Base-by-base conservation (phyloP, 2,113 vertebrate species). In the Leptobrachium leishanense region DNA sequence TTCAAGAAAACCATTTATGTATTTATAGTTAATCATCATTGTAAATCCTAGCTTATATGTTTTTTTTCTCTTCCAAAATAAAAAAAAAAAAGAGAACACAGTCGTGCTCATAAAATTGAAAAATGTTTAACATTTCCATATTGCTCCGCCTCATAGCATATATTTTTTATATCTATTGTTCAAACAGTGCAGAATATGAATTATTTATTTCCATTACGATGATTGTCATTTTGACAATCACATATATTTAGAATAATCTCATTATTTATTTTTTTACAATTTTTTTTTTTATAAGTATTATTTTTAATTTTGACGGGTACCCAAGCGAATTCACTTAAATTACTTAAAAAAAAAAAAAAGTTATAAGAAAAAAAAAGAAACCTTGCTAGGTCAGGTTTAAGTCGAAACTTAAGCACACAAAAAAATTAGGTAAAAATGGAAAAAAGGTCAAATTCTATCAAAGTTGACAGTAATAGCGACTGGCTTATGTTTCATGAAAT, bases 21-120 rank as follows among this genome's bases (percentile, higher is more conserved):
- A 89, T 90, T 95, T 88, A 86, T 90, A 91, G 90, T 92, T 94
- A 93, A 94, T 94, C 92, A 95, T 92, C 94, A 89, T 92, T 90
- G 89, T 89, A 2, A 83, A 67, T 88, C 90, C 86, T 90, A 92
- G 90, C 91, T 94, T 92, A 93, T 92, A 89, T 62, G 90, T 85
- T 89, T 92, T 88, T 90, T 89, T 59, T 12, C 13, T 59, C 55
- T 59, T 15, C 55, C 83, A 88, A 90, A 91, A 31, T 31, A 83
- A 86, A 12, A 92, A 90, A 83, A 86, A 12, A 92, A 90, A 88
- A 89, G 68, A 89, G 85, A 88, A 90, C 89, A 89, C 90, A 81
- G 0, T 90, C 91, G 90, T 92, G 90, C 89, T 92, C 89, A 89
- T 85, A 88, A 87, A 88, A 90, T 87, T 86, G 82, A 72, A 2